A percentile compares a stretch with the other conserved stretches of the same genome.
Conservation (phyloP, 2,113 vertebrate species). For the Patagioenas fasciata region DNA sequence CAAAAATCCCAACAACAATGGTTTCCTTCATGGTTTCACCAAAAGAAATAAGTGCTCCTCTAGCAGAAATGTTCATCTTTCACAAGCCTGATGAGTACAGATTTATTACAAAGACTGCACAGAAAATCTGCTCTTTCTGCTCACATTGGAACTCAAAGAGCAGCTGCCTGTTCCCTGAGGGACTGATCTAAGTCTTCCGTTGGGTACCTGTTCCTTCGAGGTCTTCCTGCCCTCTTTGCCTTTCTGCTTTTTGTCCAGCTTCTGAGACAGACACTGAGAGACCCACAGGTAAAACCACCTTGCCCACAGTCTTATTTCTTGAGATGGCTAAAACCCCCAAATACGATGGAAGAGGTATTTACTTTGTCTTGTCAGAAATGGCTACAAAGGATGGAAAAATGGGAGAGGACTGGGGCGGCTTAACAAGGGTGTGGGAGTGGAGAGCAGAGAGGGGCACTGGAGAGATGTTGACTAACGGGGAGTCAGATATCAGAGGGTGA, state of each 20-base stretch:
- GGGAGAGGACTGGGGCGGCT: not conserved
- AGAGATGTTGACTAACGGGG: not conserved
- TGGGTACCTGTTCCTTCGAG: not conserved
- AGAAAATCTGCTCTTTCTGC: not conserved
- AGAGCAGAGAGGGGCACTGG: not conserved
- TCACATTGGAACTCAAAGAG: rapidly evolving
- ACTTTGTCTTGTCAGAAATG: not conserved
- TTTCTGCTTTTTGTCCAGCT: not conserved
- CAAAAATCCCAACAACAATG: not conserved
- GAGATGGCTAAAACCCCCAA: not conserved
- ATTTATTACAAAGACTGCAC: not conserved
- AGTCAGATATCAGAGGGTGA: not conserved
- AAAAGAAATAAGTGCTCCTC: not conserved
- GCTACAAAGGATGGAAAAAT: not conserved
- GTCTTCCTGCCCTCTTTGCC: not conserved
- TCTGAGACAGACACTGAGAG: not conserved
- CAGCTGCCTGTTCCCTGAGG: not conserved
- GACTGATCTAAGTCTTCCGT: not conserved
- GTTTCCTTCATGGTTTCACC: not conserved
- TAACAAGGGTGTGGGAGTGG: not conserved
- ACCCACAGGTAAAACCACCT: not conserved
- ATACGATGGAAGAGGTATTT: not conserved
- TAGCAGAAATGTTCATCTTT: not conserved
- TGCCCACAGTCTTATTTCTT: not conserved
- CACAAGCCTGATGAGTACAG: not conserved